Conservation (phyloP, 1,140 invertebrate genomes). For the Meloidogyne chitwoodi region DNA sequence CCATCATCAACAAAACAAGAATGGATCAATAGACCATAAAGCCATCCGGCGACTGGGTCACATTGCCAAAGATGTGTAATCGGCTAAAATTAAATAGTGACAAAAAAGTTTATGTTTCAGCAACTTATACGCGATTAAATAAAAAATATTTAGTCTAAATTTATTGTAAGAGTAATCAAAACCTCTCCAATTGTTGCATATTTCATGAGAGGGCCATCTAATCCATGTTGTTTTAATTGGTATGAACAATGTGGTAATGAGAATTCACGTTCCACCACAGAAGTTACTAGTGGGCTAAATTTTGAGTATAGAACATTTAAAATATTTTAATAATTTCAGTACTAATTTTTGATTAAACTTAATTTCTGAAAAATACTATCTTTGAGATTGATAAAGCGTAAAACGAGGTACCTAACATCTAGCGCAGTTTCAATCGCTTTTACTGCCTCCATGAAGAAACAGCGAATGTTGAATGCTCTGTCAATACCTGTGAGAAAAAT, state of each 20-base stretch:
- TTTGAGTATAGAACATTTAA: neutral
- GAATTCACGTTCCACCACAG: constrained; percentile 51
- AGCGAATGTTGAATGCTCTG: constrained; percentile 54
- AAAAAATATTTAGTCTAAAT: constrained; percentile 6
- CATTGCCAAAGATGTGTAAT: constrained; percentile 49
- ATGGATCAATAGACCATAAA: constrained; percentile 58
- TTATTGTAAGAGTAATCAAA: constrained; percentile 21
- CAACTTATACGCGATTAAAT: no score
- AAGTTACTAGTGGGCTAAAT: constrained; percentile 50
- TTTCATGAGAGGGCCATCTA: constrained; percentile 42
- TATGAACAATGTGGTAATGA: constrained; percentile 52
- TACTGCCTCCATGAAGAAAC: constrained; percentile 57
- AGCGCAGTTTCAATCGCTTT: constrained; percentile 50
- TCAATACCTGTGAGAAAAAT: constrained; percentile 56
- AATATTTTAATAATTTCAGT: neutral
- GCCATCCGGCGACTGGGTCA: constrained; percentile 42
- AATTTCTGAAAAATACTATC: no score
- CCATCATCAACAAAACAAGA: constrained; percentile 58
- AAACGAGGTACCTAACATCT: constrained; percentile 47
- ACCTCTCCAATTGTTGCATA: constrained; percentile 55
- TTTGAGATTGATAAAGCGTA: neutral
- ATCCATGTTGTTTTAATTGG: constrained; percentile 41
- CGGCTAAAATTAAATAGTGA: neutral
- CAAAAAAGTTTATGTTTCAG: no score
- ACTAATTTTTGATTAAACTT: no score